These are phyloP conservation scores for Diarsia dahlii DNA, from an alignment of 2,888 invertebrate species.

Conservation along the genomic window DNA sequence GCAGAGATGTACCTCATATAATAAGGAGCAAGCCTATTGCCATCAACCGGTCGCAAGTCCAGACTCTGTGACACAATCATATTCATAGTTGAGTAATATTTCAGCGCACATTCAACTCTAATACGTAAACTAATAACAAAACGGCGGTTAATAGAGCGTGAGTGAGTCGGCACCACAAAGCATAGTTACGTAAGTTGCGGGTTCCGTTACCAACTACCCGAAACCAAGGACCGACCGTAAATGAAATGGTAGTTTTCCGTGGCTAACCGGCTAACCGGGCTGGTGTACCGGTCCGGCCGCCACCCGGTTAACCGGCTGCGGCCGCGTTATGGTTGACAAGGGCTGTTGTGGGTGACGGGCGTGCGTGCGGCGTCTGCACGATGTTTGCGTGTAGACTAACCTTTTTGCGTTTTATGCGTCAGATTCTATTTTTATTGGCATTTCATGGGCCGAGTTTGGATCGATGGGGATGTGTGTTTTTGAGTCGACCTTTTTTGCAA, in stretches of 20 bases:
- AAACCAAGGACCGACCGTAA: constrained; percentile 88
- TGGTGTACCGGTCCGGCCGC: constrained; percentile 62
- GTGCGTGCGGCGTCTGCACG: constrained; percentile 77
- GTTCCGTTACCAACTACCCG: constrained; percentile 85
- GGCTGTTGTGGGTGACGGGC: constrained; percentile 85
- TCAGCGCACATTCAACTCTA: constrained; percentile 54
- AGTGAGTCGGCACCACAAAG: constrained; percentile 80
- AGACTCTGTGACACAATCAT: too few species aligned
- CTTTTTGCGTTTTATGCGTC: constrained; percentile 41
- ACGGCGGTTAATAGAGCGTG: constrained; percentile 76
- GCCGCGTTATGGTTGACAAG: constrained; percentile 90
- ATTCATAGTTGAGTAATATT: constrained; percentile 30
- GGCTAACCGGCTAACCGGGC: constrained; percentile 78
- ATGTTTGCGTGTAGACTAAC: constrained; percentile 76
- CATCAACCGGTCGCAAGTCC: too few species aligned
- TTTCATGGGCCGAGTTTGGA: constrained; percentile 28
- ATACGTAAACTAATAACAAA: constrained; percentile 72
- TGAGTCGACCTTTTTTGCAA: not conserved
- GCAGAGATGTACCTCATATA: too few species aligned
- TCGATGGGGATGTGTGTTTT: constrained; percentile 11
- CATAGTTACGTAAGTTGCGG: constrained; percentile 88
- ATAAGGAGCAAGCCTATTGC: too few species aligned
- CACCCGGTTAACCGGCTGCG: constrained; percentile 79
- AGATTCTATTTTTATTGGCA: constrained; percentile 48
- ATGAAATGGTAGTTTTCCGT: constrained; percentile 90